Conservation (phyloP, 1,140 invertebrate species). For the Procambarus clarkii region DNA sequence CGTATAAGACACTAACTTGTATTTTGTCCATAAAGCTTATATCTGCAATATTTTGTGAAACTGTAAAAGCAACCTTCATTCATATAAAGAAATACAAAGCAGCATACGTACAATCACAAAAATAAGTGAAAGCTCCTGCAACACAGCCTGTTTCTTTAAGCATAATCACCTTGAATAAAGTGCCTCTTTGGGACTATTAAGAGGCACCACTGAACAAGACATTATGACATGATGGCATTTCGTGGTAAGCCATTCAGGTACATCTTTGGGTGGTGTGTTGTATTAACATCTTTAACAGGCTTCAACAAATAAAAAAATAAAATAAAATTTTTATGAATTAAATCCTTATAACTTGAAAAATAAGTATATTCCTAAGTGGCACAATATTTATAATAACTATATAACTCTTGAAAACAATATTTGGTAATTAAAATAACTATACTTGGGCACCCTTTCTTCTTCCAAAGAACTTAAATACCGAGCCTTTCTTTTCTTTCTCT, state of each 20-base stretch:
- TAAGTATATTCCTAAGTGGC: slow-evolving; percentile 59
- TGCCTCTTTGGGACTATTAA: background rate
- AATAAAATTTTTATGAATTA: background rate
- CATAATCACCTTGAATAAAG: slow-evolving; percentile 4
- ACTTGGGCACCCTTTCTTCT: slow-evolving; percentile 71
- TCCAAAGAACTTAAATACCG: slow-evolving; percentile 67
- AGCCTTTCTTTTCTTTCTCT: slow-evolving; percentile 71
- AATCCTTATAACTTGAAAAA: slow-evolving; percentile 41
- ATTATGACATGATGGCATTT: background rate
- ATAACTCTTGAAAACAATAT: slow-evolving; percentile 40
- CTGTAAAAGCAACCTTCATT: slow-evolving; percentile 44
- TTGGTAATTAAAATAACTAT: slow-evolving; percentile 51
- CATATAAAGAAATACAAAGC: slow-evolving; percentile 7
- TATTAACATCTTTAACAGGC: slow-evolving; percentile 13
- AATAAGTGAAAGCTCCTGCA: slow-evolving; percentile 21
- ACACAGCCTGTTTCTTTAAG: slow-evolving; percentile 18
- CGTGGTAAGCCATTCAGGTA: slow-evolving; percentile 59
- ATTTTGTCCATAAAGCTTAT: slow-evolving; percentile 24
- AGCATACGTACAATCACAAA: slow-evolving; percentile 22
- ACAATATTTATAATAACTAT: slow-evolving; percentile 53
- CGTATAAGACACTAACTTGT: slow-evolving; percentile 31
- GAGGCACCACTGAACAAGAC: slow-evolving; percentile 14
- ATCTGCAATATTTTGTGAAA: slow-evolving; percentile 38
- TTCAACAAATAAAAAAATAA: background rate
- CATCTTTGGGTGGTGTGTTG: slow-evolving; percentile 42